Base-by-base conservation (phyloP, 2,888 invertebrate species). In the Ochlodes sylvanus region DNA sequence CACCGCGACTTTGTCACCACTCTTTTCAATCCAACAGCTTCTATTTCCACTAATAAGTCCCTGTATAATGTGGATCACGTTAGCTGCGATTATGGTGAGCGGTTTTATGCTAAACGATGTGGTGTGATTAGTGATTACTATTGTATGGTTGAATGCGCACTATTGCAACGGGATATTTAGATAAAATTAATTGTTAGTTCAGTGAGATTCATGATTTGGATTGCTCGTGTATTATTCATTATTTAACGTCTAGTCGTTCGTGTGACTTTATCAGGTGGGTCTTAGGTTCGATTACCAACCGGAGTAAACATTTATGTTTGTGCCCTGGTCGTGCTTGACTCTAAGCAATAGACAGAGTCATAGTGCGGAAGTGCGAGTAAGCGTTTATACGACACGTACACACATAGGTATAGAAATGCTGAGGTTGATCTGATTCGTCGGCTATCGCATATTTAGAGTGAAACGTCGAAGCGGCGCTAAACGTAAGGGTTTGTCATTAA, bases 21-120 rank as follows among this genome's bases (percentile, higher is more conserved):
- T 90, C 90, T 91, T 91, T 91, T 88, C 88, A 88, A 82, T 81
- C 84, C 85, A 79, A 84, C 84, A 80, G 83, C 74, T 76, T 87
- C 84, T 89, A 90, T 89, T 85, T 80, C 82, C 72, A 85, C 83
- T 85, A 85, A 86, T 87, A 88, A 88, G 87, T 85, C 87, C 77
- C 79, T 80, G 79, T 82, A 81, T 84, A 83, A 84, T 75, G 78
- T 76, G 70, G 71, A 75, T 77, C 77, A 73, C 71, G 63, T 67
- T 72, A 72, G 73, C 72, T 41, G 41, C 66, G 69, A 56, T 63
- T 57, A 61, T 47, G 63, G 58, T 63, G 52, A 57, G 63, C 15
- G 38, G 12, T 50, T 44, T 41, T 12, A 50, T 10, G 47, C 38
- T 55, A 44, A 42, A 67, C 17, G 19, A 50, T 50, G 50, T 50